Conservation (phyloP, 53 echinoderm and acorn worm genomes). For the Arbacia lixula region DNA sequence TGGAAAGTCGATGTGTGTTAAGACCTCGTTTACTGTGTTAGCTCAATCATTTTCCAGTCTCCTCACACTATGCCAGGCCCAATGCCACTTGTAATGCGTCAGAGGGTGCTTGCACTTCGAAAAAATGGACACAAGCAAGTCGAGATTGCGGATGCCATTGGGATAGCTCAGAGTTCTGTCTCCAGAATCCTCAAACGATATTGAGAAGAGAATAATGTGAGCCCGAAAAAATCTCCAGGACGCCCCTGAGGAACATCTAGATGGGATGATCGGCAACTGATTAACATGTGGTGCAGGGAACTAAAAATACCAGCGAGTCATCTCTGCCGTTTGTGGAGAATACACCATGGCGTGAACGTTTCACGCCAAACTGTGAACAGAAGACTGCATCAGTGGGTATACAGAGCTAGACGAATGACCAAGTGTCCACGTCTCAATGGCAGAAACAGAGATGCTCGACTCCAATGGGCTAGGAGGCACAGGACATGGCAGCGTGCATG, state of each 20-base stretch:
- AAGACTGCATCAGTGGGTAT: no score
- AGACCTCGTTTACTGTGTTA: constrained; percentile 4
- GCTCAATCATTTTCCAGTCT: constrained; percentile 10
- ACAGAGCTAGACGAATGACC: no score
- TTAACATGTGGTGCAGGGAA: no score
- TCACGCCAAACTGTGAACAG: no score
- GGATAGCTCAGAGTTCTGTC: constrained; percentile 19
- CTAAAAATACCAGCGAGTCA: no score
- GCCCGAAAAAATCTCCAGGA: constrained; percentile 1
- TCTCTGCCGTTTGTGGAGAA: no score
- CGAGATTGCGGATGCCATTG: constrained; percentile 11
- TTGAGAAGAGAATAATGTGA: constrained; percentile 13
- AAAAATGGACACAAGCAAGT: constrained; percentile 5
- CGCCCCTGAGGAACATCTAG: constrained; percentile 9
- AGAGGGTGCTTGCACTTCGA: constrained; percentile 15
- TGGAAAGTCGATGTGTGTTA: no score
- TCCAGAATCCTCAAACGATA: constrained; percentile 19
- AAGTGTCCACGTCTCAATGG: no score
- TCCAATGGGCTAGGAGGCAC: no score
- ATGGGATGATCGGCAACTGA: constrained; percentile 2
- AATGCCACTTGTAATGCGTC: constrained; percentile 14
- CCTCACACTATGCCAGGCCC: constrained; percentile 9
- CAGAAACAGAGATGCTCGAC: no score
- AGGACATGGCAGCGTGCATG: no score
- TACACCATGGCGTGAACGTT: no score